phyloP scores from a whole-genome alignment of 35 echinoderm and acorn worm species.

The Eucidaris tribuloides region DNA sequence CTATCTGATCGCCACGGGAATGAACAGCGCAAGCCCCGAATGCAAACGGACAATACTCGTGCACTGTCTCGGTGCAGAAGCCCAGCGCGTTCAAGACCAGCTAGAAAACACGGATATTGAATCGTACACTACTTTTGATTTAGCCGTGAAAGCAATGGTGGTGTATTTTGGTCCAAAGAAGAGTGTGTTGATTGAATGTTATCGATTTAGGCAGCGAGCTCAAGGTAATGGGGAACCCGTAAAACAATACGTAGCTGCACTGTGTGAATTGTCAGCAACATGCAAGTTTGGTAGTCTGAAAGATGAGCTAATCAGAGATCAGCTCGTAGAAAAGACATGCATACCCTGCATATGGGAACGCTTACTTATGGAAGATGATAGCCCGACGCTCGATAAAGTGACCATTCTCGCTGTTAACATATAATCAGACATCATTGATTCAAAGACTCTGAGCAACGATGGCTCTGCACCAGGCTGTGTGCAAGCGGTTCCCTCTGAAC shows the following conservation, averaged over 20 bases:
- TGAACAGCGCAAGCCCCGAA: neutral
- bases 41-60: neutral
- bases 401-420: no score
- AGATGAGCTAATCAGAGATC: constrained; percentile 26
- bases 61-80: neutral
- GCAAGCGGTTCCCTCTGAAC: no score
- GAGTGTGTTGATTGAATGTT: constrained; percentile 56
- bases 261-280: neutral
- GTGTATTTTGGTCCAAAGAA: constrained; percentile 20
- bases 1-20: neutral
- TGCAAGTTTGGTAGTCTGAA: constrained; percentile 38
- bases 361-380: neutral
- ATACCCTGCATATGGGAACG: neutral
- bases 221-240: constrained; percentile 44
- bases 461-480: no score
- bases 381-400: neutral
- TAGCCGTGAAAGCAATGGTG: neutral
- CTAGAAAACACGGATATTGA: neutral
- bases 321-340: constrained; percentile 32
- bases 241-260: constrained; percentile 19
- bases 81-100: neutral
- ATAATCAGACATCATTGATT: no score
- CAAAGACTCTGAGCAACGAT: no score
- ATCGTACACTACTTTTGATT: no score
- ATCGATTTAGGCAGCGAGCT: constrained; percentile 45